A percentile compares a stretch with the other conserved stretches of the same genome.
These are phyloP conservation scores for Atta colombica DNA, from an alignment of 1,140 invertebrate species.

Conservation along the genomic window DNA sequence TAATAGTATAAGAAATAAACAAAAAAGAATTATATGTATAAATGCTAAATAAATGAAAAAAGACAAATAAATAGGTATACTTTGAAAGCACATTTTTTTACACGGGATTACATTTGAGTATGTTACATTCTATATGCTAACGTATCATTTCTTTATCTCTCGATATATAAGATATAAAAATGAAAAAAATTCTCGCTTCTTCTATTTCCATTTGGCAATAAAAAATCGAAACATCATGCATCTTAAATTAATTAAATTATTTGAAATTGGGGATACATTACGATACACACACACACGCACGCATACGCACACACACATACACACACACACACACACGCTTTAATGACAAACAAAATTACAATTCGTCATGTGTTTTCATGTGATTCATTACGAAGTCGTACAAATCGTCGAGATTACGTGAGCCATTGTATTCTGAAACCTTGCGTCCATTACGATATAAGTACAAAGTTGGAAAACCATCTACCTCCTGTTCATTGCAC, in stretches of 20 bases:
- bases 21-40: not conserved
- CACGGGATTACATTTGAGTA: not conserved
- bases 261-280: conserved; percentile 34
- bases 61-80: conserved; percentile 46
- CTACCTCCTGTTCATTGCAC: conserved; percentile 90
- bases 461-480: conserved; percentile 90
- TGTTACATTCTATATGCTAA: not conserved
- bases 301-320: no score
- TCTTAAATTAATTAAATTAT: conserved; percentile 16
- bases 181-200: conserved; percentile 30
- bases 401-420: conserved; percentile 89
- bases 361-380: conserved; percentile 87
- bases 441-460: conserved; percentile 90
- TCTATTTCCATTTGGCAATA: not conserved
- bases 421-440: conserved; percentile 91
- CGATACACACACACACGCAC: not conserved
- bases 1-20: no score
- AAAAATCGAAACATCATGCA: not conserved
- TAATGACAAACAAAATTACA: conserved; percentile 79
- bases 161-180: conserved; percentile 41
- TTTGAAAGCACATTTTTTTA: conserved; percentile 35
- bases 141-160: not conserved
- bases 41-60: not conserved
- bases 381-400: conserved; percentile 89
- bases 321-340: not conserved